Base-by-base conservation (phyloP, 2,113 vertebrate genomes). In the Prunella himalayana region DNA sequence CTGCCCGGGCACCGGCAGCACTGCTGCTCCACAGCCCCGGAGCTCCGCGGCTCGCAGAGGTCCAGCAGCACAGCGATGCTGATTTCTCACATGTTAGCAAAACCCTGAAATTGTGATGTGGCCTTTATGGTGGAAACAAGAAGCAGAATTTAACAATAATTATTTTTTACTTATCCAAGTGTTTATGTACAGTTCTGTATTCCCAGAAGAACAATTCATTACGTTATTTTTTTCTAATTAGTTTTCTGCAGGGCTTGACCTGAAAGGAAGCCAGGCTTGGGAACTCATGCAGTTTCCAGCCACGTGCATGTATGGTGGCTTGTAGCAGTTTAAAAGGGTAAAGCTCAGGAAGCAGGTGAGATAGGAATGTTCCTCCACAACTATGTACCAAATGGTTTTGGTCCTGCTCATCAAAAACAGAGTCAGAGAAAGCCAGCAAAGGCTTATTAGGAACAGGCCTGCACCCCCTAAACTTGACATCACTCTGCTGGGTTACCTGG, bases 1-100 rank as follows among this genome's bases (percentile, higher is more conserved):
- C 53, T 15, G 10, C 12, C 6, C 7, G 9, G 4, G 45, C 14
- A 3, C 15, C 2, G 23, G 0, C 14, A 3, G 49, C 49, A 0
- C 35, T 1, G 6, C 30, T 7, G 10, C n/a, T 15, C 25, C 2
- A 59, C 45, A 1, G 65, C 50, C 2, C 8, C 1, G 47, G 2
- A 3, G 31, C 21, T 9, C 16, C 14, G 0, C 0, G 6, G 49
- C 51, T 41, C 13, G 33, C 47, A 20, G 11, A 7, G 42, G 15
- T 23, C 37, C 42, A 0, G 54, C 73, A 4, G 49, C 60, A 2
- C 17, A 2, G 37, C 0, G 41, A 13, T 24, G 63, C 18, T 10
- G 2, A 2, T 24, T 19, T 41, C 22, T 44, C 54, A 4, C 1
- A 8, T 1, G 21, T 11, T 27, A 14, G 16, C 33, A 9, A 37